Evolutionary conservation across 2,113 vertebrate species (phyloP).

Genomic region (Megaleporinus macrocephalus): DNA sequence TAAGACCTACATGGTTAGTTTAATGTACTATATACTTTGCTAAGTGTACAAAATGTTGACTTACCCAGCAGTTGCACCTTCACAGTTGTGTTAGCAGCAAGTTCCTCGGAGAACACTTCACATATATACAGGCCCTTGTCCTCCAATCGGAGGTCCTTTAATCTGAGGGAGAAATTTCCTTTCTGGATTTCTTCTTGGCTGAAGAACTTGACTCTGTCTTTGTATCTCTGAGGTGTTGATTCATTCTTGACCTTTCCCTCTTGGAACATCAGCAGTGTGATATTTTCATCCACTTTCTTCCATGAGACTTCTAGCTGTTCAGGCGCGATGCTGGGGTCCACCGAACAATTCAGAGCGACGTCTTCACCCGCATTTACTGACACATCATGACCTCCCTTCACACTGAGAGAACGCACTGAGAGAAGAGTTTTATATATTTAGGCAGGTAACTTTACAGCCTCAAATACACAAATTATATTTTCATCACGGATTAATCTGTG

Average conservation of each 20-base stretch:
- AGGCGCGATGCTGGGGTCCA: background rate
- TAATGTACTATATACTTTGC: no score
- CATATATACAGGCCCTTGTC: conserved; percentile 5
- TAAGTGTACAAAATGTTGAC: background rate
- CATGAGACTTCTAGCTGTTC: background rate
- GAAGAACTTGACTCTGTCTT: background rate
- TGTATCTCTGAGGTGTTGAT: background rate
- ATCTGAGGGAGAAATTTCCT: conserved; percentile 6
- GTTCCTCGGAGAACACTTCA: background rate
- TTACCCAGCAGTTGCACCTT: conserved; percentile 7
- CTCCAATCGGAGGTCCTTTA: background rate
- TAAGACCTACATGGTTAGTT: no score
- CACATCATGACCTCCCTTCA: background rate
- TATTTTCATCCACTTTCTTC: background rate
- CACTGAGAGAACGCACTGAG: no score
- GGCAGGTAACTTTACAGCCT: no score
- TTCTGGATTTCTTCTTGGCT: background rate
- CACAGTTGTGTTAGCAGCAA: conserved; percentile 8
- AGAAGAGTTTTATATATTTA: no score
- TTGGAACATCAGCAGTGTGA: background rate
- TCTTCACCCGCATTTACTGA: background rate
- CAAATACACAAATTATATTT: no score
- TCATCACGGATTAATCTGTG: no score
- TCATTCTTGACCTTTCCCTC: background rate
- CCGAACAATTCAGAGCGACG: background rate